phyloP scores from a whole-genome alignment of 2,113 vertebrate species.

The Emydura subglobosa region DNA sequence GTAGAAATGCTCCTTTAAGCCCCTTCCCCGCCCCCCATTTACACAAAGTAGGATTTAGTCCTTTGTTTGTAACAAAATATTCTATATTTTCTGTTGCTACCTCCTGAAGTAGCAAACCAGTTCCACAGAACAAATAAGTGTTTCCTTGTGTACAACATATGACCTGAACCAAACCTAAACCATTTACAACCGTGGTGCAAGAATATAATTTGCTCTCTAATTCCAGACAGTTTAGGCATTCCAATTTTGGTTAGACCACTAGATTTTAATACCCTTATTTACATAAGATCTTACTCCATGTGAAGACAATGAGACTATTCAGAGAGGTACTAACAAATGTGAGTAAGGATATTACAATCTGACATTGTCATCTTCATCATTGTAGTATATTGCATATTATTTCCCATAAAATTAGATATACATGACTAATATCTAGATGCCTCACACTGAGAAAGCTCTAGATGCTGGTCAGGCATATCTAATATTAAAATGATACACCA shows the following conservation, averaged over 20 bases:
- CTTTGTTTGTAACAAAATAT: not conserved
- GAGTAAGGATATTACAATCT: not conserved
- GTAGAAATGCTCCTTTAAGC: not conserved
- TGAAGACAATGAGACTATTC: not conserved
- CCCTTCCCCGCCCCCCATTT: not conserved
- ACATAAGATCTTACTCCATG: rapidly evolving
- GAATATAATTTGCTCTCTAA: not conserved
- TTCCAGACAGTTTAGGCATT: not conserved
- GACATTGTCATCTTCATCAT: not conserved
- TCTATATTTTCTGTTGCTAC: not conserved
- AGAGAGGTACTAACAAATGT: not conserved
- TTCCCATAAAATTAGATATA: not conserved
- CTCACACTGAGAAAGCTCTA: not conserved
- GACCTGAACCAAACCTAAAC: not conserved
- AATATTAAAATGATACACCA: not conserved
- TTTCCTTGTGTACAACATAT: not conserved
- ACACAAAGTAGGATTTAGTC: not conserved
- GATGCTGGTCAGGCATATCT: not conserved
- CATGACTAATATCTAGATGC: not conserved
- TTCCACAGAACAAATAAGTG: not conserved
- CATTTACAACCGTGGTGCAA: not conserved
- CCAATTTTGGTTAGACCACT: not conserved
- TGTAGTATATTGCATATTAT: not conserved
- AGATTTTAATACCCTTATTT: not conserved
- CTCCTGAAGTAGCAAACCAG: not conserved